Evolutionary conservation across 2,888 invertebrate species (phyloP), one percentile per base, ranked within the genome.

Genomic region (Glyphotaelius pellucidus): DNA sequence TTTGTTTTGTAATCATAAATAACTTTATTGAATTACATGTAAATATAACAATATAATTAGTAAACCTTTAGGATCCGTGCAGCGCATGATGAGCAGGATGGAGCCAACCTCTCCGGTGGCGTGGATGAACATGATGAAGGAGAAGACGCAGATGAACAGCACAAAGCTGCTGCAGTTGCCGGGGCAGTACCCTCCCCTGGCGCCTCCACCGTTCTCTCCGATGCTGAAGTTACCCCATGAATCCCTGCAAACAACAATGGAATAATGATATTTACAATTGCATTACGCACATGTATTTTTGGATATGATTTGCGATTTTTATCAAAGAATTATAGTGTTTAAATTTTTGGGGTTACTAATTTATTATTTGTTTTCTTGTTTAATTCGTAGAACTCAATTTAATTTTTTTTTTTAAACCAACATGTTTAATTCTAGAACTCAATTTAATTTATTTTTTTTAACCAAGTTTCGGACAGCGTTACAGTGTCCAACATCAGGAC

Each of bases 71-170:
- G 98, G 98, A 95, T 98, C 98, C 25, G 99, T 99, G 95, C 99
- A 99, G 90, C 99, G 97, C 95, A 99, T 97, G 93, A 98, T 98
- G 93, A 99, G 96, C 94, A 99, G 95, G 97, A 99, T 98, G 89
- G 98, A 98, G 92, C 99, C 99, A 89, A 99, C 99, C 95, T 99
- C 99, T 67, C 98, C 98, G 90, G 98, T 99, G 93, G 99, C 98
- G 95, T 99, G 99, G 94, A 98, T 97, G 95, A 99, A 98, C 95
- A 99, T 99, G 94, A 98, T 97, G 94, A 98, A 96, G 25, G 98
- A 98, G 96, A 99, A 99, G 92, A 99, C 96, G 94, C 96, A 95
- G 95, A 98, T 97, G 95, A 99, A 99, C 94, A 97, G 96, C 95
- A 98, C 97, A 94, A 98, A 98, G 95, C 97, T 98, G 94, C 96